A percentile compares a stretch with the other conserved stretches of the same genome.
These are phyloP conservation scores for Drosophila cognata DNA, from an alignment of 2,888 invertebrate species.

Conservation along the genomic window DNA sequence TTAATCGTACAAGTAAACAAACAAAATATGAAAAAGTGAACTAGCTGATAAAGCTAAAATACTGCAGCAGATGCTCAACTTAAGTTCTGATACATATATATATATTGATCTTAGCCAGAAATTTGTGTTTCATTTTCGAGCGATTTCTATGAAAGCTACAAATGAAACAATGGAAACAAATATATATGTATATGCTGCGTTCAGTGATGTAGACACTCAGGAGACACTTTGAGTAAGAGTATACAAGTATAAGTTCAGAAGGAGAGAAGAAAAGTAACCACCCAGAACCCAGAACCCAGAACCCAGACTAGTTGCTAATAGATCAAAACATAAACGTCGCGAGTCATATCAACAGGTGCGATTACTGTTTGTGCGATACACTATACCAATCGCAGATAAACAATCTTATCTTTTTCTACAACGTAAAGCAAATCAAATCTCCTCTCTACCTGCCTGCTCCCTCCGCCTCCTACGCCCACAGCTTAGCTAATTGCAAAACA, in stretches of 20 bases:
- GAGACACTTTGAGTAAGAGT: background rate
- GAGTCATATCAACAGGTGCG: conserved; percentile 6
- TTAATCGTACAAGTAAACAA: background rate
- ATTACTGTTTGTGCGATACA: conserved; percentile 1
- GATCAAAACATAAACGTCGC: conserved; percentile 11
- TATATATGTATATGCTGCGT: background rate
- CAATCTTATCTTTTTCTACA: conserved; percentile 40
- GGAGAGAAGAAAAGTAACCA: too few species aligned
- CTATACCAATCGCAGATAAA: conserved; percentile 10
- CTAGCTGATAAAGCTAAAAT: background rate
- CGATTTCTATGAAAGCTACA: background rate
- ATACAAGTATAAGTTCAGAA: background rate
- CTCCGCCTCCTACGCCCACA: too few species aligned
- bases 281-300: background rate
- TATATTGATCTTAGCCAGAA: background rate
- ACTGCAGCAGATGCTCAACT: background rate
- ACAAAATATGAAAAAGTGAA: background rate
- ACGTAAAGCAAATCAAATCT: background rate
- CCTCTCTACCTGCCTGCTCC: background rate
- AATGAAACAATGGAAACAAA: background rate
- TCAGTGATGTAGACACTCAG: background rate
- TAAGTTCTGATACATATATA: background rate
- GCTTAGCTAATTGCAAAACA: conserved; percentile 42
- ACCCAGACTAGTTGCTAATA: background rate
- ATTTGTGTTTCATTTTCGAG: background rate